These are phyloP conservation scores for Phoxinus dragarum DNA, from an alignment of 2,797 vertebrate genomes.

Conservation along the genomic window DNA sequence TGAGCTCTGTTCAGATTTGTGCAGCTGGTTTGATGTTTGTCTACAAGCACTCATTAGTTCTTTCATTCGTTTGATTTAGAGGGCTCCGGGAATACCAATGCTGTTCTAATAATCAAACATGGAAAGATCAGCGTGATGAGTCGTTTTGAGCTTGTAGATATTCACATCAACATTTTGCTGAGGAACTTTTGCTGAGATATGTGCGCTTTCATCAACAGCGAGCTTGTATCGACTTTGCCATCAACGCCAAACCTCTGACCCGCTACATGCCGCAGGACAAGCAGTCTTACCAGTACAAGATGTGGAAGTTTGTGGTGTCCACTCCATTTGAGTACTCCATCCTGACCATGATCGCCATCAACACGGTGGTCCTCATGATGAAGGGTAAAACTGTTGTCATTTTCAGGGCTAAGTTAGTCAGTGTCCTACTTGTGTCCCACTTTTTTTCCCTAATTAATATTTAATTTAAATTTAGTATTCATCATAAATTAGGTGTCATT, in stretches of 20 bases:
- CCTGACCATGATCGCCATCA: conserved; percentile 97
- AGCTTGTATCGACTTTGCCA: conserved; percentile 98
- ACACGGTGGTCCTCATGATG: conserved; percentile 99
- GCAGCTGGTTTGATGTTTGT: conserved; percentile 45
- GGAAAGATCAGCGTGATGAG: conserved; percentile 24
- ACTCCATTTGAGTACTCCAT: conserved; percentile 98
- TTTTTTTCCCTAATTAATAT: too few species aligned
- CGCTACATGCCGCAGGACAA: conserved; percentile 98
- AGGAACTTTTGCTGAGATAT: conserved; percentile 15
- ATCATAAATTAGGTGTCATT: too few species aligned
- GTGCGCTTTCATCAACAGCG: conserved; percentile 78
- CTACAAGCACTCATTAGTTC: conserved; percentile 33
- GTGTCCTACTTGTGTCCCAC: too few species aligned
- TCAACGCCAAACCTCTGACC: conserved; percentile 95
- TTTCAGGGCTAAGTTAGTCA: background rate
- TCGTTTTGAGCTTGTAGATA: conserved; percentile 9
- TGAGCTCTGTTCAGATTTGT: conserved; percentile 22
- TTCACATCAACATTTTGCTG: conserved; percentile 24
- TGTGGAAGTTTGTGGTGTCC: conserved; percentile 98
- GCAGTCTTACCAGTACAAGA: conserved; percentile 96
- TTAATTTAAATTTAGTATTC: too few species aligned
- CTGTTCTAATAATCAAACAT: conserved; percentile 50
- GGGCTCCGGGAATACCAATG: conserved; percentile 1
- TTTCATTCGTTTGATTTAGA: conserved; percentile 33
- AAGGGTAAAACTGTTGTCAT: conserved; percentile 83